phyloP scores from a whole-genome alignment of 1,140 invertebrate species.

The Adelges cooleyi region DNA sequence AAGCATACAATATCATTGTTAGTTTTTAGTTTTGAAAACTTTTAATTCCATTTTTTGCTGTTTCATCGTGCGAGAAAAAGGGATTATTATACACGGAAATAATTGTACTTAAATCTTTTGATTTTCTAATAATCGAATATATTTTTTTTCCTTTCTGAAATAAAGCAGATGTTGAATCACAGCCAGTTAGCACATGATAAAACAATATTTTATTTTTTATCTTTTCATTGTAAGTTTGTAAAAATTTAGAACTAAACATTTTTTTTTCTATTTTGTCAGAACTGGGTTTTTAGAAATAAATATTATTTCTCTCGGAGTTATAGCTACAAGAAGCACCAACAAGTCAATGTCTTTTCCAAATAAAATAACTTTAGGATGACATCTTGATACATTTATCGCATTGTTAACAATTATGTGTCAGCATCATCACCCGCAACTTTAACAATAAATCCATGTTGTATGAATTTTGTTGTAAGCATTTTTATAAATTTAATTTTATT shows the following conservation, averaged over 20 bases:
- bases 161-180: neutral
- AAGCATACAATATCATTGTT: too few species aligned
- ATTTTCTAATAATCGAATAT: neutral
- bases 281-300: neutral
- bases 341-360: too few species aligned
- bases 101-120: too few species aligned
- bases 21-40: too few species aligned
- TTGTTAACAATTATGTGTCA: neutral
- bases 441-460: neutral
- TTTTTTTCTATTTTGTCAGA: neutral
- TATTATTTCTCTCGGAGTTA: neutral
- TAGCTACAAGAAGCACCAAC: neutral
- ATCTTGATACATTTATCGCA: neutral
- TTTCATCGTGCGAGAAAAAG: too few species aligned
- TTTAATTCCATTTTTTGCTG: too few species aligned
- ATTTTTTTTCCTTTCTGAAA: neutral
- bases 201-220: neutral
- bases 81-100: too few species aligned
- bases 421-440: neutral
- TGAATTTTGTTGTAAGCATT: neutral
- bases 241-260: neutral
- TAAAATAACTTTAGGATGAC: neutral
- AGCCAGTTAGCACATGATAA: neutral
- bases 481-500: neutral
- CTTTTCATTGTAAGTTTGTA: too few species aligned